Evolutionary conservation across 1,140 invertebrate species (phyloP).

Genomic region (Belonocnema kinseyi): DNA sequence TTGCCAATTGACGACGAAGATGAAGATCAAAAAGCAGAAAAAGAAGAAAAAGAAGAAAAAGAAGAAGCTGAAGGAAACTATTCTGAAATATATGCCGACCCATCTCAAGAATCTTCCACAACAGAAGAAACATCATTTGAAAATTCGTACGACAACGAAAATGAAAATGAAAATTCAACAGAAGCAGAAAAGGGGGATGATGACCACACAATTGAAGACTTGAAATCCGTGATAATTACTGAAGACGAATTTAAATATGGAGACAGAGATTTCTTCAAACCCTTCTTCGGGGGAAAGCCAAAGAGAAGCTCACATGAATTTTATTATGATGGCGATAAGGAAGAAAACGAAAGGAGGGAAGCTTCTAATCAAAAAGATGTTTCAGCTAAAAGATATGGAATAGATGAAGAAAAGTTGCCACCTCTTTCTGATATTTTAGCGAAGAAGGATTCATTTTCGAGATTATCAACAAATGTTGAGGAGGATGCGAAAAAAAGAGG

Average conservation of each 20-base stretch:
- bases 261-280: conserved; percentile 6
- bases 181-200: neutral
- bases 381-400: conserved; percentile 44
- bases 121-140: neutral
- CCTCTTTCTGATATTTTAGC: neutral
- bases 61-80: neutral
- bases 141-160: neutral
- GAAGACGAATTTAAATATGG: conserved; percentile 21
- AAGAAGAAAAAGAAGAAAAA: neutral
- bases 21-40: neutral
- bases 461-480: conserved; percentile 51
- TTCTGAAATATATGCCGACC: neutral
- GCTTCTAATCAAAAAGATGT: conserved; percentile 31
- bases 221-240: neutral
- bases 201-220: neutral
- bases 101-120: neutral
- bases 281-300: neutral
- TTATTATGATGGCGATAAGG: conserved; percentile 26
- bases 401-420: neutral
- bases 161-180: neutral
- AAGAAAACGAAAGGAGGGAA: conserved; percentile 28
- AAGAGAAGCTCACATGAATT: neutral
- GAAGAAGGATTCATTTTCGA: conserved; percentile 55
- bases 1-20: conserved; percentile 37
- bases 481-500: conserved; percentile 68